These are phyloP conservation scores for Drosophila littoralis DNA, from an alignment of 1,140 invertebrate species.

Conservation along the genomic window DNA sequence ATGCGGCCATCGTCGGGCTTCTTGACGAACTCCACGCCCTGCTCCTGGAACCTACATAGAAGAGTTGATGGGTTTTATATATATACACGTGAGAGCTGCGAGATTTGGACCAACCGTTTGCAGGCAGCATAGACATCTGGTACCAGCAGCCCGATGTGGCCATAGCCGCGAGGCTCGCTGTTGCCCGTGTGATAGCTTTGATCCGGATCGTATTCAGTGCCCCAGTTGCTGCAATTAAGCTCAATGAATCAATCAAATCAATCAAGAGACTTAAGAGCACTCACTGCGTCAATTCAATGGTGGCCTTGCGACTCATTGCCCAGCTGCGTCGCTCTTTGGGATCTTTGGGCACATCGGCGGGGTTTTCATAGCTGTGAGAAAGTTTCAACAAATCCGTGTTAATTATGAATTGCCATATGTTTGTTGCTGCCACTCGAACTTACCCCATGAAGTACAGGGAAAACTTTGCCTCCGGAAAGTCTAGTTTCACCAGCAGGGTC, in stretches of 20 bases:
- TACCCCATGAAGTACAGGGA: constrained; percentile 96
- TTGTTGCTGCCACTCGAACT: constrained; percentile 36
- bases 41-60: constrained; percentile 89
- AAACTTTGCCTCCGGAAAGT: constrained; percentile 96
- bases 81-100: neutral
- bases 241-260: neutral
- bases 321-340: constrained; percentile 88
- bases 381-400: neutral
- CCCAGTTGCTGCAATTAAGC: constrained; percentile 92
- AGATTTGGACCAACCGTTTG: constrained; percentile 85
- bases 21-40: constrained; percentile 95
- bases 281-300: constrained; percentile 96
- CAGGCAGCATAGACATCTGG: constrained; percentile 95
- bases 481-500: constrained; percentile 93
- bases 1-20: constrained; percentile 95
- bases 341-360: constrained; percentile 90
- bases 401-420: constrained; percentile 4
- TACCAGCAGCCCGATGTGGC: constrained; percentile 96
- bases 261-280: constrained; percentile 60
- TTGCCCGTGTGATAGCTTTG: constrained; percentile 96
- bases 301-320: constrained; percentile 93
- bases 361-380: constrained; percentile 88
- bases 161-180: constrained; percentile 94
- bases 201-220: constrained; percentile 93
- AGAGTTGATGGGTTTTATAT: neutral